These are phyloP conservation scores for Monarcha castaneiventris DNA, from an alignment of 2,113 vertebrate genomes.

Conservation along the genomic window DNA sequence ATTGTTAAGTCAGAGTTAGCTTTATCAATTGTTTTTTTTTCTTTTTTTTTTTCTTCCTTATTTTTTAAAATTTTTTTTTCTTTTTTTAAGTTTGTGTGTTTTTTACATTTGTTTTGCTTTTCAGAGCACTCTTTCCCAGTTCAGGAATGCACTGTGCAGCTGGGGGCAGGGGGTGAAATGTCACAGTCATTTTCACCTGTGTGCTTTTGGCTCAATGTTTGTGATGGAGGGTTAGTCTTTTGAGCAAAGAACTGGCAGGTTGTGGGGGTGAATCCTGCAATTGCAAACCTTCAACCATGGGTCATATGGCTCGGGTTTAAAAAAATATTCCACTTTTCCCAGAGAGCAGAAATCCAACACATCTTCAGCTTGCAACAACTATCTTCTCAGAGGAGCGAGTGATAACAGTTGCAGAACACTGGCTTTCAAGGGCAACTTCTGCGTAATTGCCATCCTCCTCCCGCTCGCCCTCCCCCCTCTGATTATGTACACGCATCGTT, in stretches of 20 bases:
- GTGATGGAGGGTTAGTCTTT: conserved; percentile 68
- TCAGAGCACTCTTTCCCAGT: conserved; percentile 58
- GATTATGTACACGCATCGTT: conserved; percentile 95
- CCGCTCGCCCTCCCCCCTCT: conserved; percentile 59
- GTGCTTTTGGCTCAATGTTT: conserved; percentile 87
- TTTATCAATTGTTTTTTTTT: conserved; percentile 69
- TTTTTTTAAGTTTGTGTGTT: background rate
- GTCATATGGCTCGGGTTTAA: conserved; percentile 66
- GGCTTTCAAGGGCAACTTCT: conserved; percentile 77
- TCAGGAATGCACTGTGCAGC: conserved; percentile 61
- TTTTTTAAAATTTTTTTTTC: background rate
- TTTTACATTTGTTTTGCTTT: conserved; percentile 57
- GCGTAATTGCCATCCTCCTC: conserved; percentile 74
- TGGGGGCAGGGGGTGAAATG: conserved; percentile 56
- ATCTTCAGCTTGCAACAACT: conserved; percentile 76
- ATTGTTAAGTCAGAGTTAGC: conserved; percentile 83
- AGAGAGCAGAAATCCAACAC: conserved; percentile 73
- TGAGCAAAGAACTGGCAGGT: conserved; percentile 62
- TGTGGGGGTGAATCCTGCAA: conserved; percentile 64
- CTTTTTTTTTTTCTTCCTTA: background rate
- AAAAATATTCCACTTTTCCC: conserved; percentile 80
- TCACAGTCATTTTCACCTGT: conserved; percentile 73
- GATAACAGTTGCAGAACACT: conserved; percentile 79
- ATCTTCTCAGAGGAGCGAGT: conserved; percentile 65
- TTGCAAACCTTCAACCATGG: conserved; percentile 72